These are phyloP conservation scores for Trematocara zebra DNA, from an alignment of 2,113 vertebrate genomes.

Conservation along the genomic window DNA sequence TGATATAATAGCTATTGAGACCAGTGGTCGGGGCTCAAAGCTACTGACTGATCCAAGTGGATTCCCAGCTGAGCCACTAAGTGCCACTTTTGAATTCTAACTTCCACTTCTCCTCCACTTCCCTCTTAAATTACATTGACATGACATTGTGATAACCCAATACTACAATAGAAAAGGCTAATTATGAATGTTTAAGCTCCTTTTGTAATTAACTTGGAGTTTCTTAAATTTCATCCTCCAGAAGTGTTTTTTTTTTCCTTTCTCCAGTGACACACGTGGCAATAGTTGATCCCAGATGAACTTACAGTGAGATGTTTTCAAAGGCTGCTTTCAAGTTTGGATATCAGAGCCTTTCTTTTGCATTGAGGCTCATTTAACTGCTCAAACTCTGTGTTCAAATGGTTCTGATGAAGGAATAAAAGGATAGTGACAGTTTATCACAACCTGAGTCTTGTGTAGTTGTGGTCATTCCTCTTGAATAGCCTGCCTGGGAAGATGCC, in stretches of 20 bases:
- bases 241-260: constrained; percentile 32
- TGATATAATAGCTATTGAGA: constrained; percentile 2
- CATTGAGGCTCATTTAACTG: not conserved
- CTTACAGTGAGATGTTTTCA: constrained; percentile 22
- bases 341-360: not conserved
- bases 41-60: constrained; percentile 22
- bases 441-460: not conserved
- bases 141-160: constrained; percentile 59
- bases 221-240: constrained; percentile 43
- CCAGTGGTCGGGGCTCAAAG: constrained; percentile 1
- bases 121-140: constrained; percentile 52
- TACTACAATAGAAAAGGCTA: constrained; percentile 54
- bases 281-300: constrained; percentile 48
- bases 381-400: not conserved
- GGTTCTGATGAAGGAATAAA: not conserved
- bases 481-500: not conserved
- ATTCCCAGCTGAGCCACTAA: constrained; percentile 55
- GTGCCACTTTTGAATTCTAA: constrained; percentile 47
- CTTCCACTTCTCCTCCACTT: constrained; percentile 30
- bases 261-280: constrained; percentile 9
- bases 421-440: not conserved
- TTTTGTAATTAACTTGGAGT: constrained; percentile 63
- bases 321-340: constrained; percentile 5
- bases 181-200: constrained; percentile 67
- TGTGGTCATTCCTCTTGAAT: not conserved